Base-by-base conservation (phyloP, 2,888 invertebrate species). In the Elegia similella region DNA sequence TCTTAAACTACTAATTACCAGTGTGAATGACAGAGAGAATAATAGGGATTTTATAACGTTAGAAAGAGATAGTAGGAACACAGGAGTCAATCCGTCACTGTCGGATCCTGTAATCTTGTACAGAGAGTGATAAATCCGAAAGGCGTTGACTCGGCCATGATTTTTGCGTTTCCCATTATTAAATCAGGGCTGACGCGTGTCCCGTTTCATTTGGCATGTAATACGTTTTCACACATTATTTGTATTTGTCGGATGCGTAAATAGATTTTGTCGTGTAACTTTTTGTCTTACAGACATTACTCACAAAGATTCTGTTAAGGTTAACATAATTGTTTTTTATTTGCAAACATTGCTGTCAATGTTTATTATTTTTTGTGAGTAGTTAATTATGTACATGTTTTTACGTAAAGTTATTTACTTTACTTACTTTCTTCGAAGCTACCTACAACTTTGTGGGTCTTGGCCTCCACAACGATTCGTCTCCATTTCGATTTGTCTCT, bases 81-180 rank as follows among this genome's bases (percentile, higher is more conserved):
- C 70, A 73, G 68, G 74, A 87, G 87, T 86, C 88, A 87, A 90
- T 89, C 83, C 77, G 86, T 90, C 89, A 89, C 80, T 86, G 89
- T 90, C 88, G 80, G 77, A 78, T 86, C 75, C 73, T 73, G 83
- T 90, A 88, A 88, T 89, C 90, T 88, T 82, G 84, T 84, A 81
- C 81, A 83, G 79, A 73, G 79, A 76, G 82, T 83, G 86, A 88
- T 88, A 88, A 87, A 87, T 86, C 86, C 79, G 66, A 66, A 71
- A 77, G 74, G 72, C 80, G 76, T 75, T 74, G 77, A 78, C 76
- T 76, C 66, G 62, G 63, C 72, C 74, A 78, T 80, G 86, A 87
- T 84, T 84, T 84, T 85, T 82, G 78, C 75, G 73, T 77, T 82
- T 80, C 68, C 67, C 77, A 72, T 82, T 79, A 82, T 79, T 79